Percentiles rank a stretch among this genome's conserved stretches.
Evolutionary conservation across 2,113 vertebrate genomes (phyloP).

Genomic region (Hydrochoerus hydrochaeris): DNA sequence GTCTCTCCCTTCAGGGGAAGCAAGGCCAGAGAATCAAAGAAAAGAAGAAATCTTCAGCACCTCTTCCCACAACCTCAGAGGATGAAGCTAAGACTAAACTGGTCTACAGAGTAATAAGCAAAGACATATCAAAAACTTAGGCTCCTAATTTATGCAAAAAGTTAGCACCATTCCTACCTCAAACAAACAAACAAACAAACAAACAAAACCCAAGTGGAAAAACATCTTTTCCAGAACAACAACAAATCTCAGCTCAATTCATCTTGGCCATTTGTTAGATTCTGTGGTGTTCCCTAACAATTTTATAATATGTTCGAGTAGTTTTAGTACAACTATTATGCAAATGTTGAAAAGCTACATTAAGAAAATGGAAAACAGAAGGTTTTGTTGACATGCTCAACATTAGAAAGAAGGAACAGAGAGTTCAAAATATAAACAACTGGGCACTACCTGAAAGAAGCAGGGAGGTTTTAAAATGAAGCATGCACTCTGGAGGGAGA

Average conservation of each 20-base stretch:
- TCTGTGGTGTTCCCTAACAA: slow-evolving; percentile 21
- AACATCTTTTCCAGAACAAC: not conserved
- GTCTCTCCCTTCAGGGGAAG: not conserved
- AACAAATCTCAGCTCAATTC: slow-evolving; percentile 50
- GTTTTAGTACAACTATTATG: slow-evolving; percentile 77
- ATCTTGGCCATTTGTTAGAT: slow-evolving; percentile 61
- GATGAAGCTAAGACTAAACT: slow-evolving; percentile 22
- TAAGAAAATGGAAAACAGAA: slow-evolving; percentile 78
- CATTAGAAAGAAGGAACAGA: slow-evolving; percentile 72
- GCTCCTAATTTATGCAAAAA: slow-evolving; percentile 9
- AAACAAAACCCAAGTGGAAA: not conserved
- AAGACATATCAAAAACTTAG: slow-evolving; percentile 28
- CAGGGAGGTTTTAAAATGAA: slow-evolving; percentile 82
- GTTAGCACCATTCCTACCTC: not conserved
- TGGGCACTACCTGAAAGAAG: slow-evolving; percentile 78
- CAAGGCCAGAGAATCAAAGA: not conserved
- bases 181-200: not conserved
- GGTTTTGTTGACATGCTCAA: slow-evolving; percentile 75
- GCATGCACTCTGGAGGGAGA: slow-evolving; percentile 58
- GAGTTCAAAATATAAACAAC: slow-evolving; percentile 76
- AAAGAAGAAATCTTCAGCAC: not conserved
- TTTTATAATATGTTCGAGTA: slow-evolving; percentile 71
- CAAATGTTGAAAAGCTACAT: slow-evolving; percentile 80
- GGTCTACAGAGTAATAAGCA: slow-evolving; percentile 54
- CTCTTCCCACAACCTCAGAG: not conserved